Evolutionary conservation across 2,888 invertebrate genomes (phyloP), one percentile per base, ranked within the genome.

Genomic region (Drosophila pegasa): DNA sequence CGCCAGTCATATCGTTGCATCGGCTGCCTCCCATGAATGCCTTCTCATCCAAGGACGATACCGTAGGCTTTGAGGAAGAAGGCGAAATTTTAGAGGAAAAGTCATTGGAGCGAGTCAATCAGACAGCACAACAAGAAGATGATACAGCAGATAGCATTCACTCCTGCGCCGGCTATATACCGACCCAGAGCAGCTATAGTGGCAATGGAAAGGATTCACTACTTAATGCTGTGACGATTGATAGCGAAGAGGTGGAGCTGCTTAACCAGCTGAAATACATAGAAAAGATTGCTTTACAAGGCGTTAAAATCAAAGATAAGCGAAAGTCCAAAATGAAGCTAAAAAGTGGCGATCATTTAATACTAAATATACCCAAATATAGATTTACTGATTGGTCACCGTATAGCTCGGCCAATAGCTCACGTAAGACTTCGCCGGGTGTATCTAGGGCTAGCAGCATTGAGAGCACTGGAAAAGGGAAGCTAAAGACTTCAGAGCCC

Each of bases 1-100:
- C 97, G 3, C 96, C 97, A 1, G 95, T 97, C 22, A 96, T 97
- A 86, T 95, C 96, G 20, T 92, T 97, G 31, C 96, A 95, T 91
- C 94, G 95, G 85, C 92, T 97, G 41, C 97, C 97, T 16, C 95
- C 96, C 8, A 95, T 96, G 91, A 96, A 97, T 91, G 96, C 97
- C 0, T 97, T 97, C 90, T 97, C 97, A 2, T 96, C 97, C 25
- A 97, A 97, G 92, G 97, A 97, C 90, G 97, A 97, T 89, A 97
- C 97, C 0, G 95, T 97, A 0, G 97, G 95, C 80, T 94, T 94
- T 65, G 96, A 96, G 75, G 95, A 95, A 89, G 94, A 94, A 90
- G 94, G 93, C 0, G 94, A 94, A 81, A 93, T 94, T 71, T 91
- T 94, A 2, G 94, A 94, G 90, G 94, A 94, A 68, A 94, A 94